phyloP scores from a whole-genome alignment of 1,140 invertebrate species.

The Drosophila busckii region DNA sequence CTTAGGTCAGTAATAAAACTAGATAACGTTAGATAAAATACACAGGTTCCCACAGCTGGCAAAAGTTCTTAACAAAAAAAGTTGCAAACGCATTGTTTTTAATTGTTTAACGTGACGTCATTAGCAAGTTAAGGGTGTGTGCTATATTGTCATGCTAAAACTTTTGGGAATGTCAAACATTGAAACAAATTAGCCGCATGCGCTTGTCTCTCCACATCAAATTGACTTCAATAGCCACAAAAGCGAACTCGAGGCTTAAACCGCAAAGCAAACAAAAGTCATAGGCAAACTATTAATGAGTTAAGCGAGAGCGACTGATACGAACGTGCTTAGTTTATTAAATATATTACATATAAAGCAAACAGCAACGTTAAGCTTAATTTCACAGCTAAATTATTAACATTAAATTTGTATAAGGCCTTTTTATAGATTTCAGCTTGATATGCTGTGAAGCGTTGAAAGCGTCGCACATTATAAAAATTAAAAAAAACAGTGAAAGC shows the following conservation, averaged over 20 bases:
- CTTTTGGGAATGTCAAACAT: slow-evolving; percentile 16
- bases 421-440: too few relatives aligned
- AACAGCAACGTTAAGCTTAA: slow-evolving; percentile 41
- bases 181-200: slow-evolving; percentile 23
- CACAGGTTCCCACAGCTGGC: too few relatives aligned
- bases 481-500: slow-evolving; percentile 31
- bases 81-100: neutral
- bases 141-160: slow-evolving; percentile 10
- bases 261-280: neutral
- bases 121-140: neutral
- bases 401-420: slow-evolving; percentile 22
- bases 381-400: slow-evolving; percentile 31
- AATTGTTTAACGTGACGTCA: slow-evolving; percentile 19
- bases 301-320: neutral
- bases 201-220: slow-evolving; percentile 3
- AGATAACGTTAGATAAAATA: neutral
- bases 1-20: too few relatives aligned
- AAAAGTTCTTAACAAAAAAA: too few relatives aligned
- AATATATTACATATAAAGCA: too few relatives aligned
- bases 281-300: slow-evolving; percentile 27
- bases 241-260: slow-evolving; percentile 1
- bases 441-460: slow-evolving; percentile 39
- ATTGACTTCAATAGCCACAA: slow-evolving; percentile 3
- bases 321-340: slow-evolving; percentile 3
- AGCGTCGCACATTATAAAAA: slow-evolving; percentile 52